A percentile compares a stretch with the other conserved stretches of the same genome.
Evolutionary conservation across 2,113 vertebrate genomes (phyloP).

Genomic region (Hiodon alosoides): DNA sequence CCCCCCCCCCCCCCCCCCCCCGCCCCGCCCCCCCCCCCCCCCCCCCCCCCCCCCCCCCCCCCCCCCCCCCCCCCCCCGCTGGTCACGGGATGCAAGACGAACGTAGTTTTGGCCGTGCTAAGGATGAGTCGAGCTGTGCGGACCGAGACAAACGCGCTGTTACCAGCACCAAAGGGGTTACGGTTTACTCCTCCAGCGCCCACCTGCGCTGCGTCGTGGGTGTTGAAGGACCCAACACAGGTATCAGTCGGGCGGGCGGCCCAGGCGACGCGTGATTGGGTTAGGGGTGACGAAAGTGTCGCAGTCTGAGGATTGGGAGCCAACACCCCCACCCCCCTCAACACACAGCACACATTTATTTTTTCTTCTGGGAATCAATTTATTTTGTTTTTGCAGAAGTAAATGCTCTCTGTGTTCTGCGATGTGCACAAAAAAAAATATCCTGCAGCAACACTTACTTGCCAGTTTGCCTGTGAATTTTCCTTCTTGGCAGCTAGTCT

Average conservation of each 20-base stretch:
- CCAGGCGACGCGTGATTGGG: too few species aligned
- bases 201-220: too few species aligned
- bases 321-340: conserved; percentile 20
- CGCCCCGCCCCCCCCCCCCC: too few species aligned
- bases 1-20: too few species aligned
- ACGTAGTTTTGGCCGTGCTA: conserved; percentile 19
- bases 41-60: too few species aligned
- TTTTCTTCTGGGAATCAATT: too few species aligned
- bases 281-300: conserved; percentile 9
- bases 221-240: too few species aligned
- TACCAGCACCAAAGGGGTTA: too few species aligned
- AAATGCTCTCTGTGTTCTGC: background rate
- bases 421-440: conserved; percentile 50
- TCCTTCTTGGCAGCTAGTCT: conserved; percentile 48
- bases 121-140: background rate
- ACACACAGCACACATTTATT: too few species aligned
- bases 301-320: conserved; percentile 27
- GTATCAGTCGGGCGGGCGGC: too few species aligned
- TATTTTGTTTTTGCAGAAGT: conserved; percentile 22
- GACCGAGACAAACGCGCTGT: background rate
- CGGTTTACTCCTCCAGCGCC: too few species aligned
- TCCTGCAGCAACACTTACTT: conserved; percentile 52
- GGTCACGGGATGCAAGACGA: background rate
- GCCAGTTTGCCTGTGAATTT: conserved; percentile 46
- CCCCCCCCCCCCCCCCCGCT: too few species aligned